Evolutionary conservation across 2,888 invertebrate genomes (phyloP).

Genomic region (Phrixothrix hirtus): DNA sequence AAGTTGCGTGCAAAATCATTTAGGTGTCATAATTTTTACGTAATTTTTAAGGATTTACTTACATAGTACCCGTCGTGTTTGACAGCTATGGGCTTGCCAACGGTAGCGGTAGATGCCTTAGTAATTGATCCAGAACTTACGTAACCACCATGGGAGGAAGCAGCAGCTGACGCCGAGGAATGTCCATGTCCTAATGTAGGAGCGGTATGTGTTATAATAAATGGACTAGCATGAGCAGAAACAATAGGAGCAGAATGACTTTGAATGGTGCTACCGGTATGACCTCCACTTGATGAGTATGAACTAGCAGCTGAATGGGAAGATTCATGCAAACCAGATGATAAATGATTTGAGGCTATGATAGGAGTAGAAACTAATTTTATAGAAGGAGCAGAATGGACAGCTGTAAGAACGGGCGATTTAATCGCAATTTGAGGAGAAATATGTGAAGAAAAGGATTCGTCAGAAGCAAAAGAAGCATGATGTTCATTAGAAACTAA

Average conservation of each 20-base stretch:
- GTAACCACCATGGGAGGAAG: slow-evolving; percentile 15
- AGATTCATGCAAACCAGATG: slow-evolving; percentile 29
- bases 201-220: slow-evolving; percentile 38
- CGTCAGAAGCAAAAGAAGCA: neutral
- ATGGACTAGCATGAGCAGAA: slow-evolving; percentile 56
- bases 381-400: neutral
- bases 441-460: slow-evolving; percentile 4
- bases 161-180: slow-evolving; percentile 27
- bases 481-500: neutral
- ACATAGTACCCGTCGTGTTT: slow-evolving; percentile 34
- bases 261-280: slow-evolving; percentile 20
- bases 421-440: too few species aligned
- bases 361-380: slow-evolving; percentile 46
- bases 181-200: slow-evolving; percentile 33
- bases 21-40: slow-evolving; percentile 27
- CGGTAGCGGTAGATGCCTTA: slow-evolving; percentile 17
- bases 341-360: slow-evolving; percentile 48
- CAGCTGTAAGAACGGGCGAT: too few species aligned
- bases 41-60: slow-evolving; percentile 27
- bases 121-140: slow-evolving; percentile 24
- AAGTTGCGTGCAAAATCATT: slow-evolving; percentile 12
- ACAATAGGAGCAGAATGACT: slow-evolving; percentile 28
- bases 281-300: slow-evolving; percentile 29
- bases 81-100: slow-evolving; percentile 27
- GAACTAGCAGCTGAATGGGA: slow-evolving; percentile 15